phyloP scores from a whole-genome alignment of 2,797 vertebrate species.

The Rhinophrynus dorsalis region DNA sequence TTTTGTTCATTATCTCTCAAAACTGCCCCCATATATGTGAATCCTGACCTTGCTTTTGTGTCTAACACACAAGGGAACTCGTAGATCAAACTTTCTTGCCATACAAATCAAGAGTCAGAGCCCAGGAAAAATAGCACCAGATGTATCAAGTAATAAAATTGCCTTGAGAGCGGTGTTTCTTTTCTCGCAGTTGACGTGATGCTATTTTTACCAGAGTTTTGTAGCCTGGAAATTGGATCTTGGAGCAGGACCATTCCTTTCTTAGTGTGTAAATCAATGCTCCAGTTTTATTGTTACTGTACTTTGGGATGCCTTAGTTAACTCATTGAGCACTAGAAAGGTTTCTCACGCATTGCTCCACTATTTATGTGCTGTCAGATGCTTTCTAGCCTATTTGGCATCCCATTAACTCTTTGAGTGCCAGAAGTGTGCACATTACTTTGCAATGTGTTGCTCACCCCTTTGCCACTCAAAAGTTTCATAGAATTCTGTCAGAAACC shows the following conservation, averaged over 20 bases:
- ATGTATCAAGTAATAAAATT: slow-evolving; percentile 17
- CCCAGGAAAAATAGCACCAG: slow-evolving; percentile 28
- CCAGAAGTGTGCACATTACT: too few relatives aligned
- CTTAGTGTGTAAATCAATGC: slow-evolving; percentile 18
- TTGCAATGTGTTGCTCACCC: too few relatives aligned
- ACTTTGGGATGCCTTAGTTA: slow-evolving; percentile 16
- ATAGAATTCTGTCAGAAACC: too few relatives aligned
- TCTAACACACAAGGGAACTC: slow-evolving; percentile 8
- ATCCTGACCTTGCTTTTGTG: slow-evolving; percentile 18
- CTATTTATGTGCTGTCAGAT: too few relatives aligned
- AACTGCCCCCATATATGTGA: not conserved
- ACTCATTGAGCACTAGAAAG: too few relatives aligned
- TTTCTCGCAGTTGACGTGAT: slow-evolving; percentile 9
- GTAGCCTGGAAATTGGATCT: slow-evolving; percentile 28
- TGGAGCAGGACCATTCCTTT: not conserved
- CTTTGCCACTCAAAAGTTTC: too few relatives aligned
- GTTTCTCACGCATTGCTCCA: too few relatives aligned
- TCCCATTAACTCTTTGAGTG: too few relatives aligned
- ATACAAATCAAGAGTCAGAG: not conserved
- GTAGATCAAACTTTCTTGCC: slow-evolving; percentile 12
- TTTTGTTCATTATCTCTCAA: not conserved
- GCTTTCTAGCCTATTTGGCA: too few relatives aligned
- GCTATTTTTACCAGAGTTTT: slow-evolving; percentile 33
- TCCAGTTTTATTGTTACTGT: slow-evolving; percentile 13
- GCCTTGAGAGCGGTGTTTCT: slow-evolving; percentile 18